phyloP scores from a whole-genome alignment of 1,140 invertebrate genomes.

The Papilio polyxenes region DNA sequence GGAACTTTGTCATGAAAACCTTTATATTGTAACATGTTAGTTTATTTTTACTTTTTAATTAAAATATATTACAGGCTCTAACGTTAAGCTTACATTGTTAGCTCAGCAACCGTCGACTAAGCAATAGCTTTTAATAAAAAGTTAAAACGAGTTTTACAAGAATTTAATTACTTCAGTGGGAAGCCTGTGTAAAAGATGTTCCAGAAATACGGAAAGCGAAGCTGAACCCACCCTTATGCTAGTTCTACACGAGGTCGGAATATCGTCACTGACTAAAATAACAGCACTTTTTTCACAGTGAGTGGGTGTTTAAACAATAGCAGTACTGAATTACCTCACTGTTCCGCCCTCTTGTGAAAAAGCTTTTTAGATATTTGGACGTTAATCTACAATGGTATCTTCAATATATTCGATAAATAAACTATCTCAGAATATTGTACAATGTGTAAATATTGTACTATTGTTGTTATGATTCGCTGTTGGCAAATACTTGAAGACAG shows the following conservation, averaged over 20 bases:
- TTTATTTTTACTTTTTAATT: not conserved
- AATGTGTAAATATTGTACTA: not conserved
- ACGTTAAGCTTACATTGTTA: not conserved
- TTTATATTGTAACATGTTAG: not conserved
- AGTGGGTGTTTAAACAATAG: too few relatives aligned
- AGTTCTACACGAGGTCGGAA: not conserved
- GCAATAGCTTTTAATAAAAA: conserved; percentile 7
- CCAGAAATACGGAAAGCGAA: not conserved
- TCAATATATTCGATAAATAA: not conserved
- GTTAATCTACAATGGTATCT: not conserved
- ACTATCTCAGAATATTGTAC: not conserved
- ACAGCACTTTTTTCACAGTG: not conserved
- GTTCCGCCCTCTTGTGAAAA: too few relatives aligned
- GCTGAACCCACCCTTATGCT: not conserved
- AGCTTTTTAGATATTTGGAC: not conserved
- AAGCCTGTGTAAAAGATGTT: not conserved
- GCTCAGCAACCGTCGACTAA: not conserved
- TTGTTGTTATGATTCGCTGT: not conserved
- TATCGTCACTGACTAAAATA: not conserved
- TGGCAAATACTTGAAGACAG: not conserved
- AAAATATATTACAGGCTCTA: not conserved
- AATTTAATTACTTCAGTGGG: conserved; percentile 16
- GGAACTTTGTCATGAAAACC: not conserved
- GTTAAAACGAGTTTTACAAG: conserved; percentile 24
- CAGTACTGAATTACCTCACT: not conserved